Evolutionary conservation across 2,888 invertebrate genomes (phyloP), one percentile per base, ranked within the genome.

Genomic region (Sarcophaga subvicina): DNA sequence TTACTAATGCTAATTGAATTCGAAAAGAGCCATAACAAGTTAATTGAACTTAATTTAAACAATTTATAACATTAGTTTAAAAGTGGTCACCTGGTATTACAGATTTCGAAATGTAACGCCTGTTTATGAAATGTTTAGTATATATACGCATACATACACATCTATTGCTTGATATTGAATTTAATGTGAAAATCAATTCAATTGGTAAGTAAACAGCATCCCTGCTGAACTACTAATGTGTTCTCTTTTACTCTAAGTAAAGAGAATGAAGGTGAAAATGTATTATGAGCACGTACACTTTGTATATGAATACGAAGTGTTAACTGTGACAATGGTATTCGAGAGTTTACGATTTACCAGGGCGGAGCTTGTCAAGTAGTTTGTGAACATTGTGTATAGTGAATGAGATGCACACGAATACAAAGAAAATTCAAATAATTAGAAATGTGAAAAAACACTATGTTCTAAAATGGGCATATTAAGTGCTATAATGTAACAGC

Each of bases 151-250:
- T 49, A 14, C 4, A 14, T 49, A n/a, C 49, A n/a, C 20, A 22
- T 22, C 22, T 22, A 69, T 22, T 49, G 12, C 4, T 14, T 37
- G 12, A 14, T 67, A 54, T 47, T 71, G 17, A 22, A 70, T 72
- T 14, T 8, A 45, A 70, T 62, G 6, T 59, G 0, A 27, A 37
- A 60, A 37, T 37, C 0, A 54, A 60, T 66, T 49, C 27, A 37
- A 83, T 78, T 83, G 83, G 83, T 83, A 64, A 17, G 69, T 60
- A 22, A 27, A 4, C n/a, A 59, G 14, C 67, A 83, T 67, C 78
- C 72, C 78, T 78, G 72, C 67, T 54, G 25, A 17, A 62, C 2
- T 3, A 67, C 49, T 78, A 67, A 25, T 67, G 49, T 62, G 67
- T 20, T 83, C 78, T 72, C 47, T 62, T 22, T 72, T 62, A 67